Conservation (phyloP, 2,888 invertebrate genomes). For the Watsonalla binaria region DNA sequence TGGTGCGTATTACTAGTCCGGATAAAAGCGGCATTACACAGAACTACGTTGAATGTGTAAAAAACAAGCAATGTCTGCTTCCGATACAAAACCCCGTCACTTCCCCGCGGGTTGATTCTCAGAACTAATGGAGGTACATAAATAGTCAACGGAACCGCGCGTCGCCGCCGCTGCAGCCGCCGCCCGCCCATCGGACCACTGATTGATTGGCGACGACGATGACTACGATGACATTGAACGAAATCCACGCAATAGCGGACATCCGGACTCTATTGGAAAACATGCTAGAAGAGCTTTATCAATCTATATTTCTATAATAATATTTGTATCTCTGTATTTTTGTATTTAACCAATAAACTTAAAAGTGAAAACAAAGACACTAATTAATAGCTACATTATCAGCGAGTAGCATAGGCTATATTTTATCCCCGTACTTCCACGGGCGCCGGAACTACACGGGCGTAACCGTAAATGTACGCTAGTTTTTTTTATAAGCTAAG, state of each 20-base stretch:
- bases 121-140: conserved; percentile 74
- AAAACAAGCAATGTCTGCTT: conserved; percentile 56
- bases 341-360: too few species aligned
- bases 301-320: too few species aligned
- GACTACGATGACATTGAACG: conserved; percentile 47
- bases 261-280: conserved; percentile 15
- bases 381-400: too few species aligned
- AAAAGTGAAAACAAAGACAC: not conserved
- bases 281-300: too few species aligned
- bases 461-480: too few species aligned
- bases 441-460: too few species aligned
- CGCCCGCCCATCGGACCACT: conserved; percentile 45
- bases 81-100: conserved; percentile 69
- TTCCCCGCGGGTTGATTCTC: conserved; percentile 63
- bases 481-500: too few species aligned
- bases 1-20: not conserved
- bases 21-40: conserved; percentile 15
- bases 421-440: too few species aligned
- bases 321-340: too few species aligned
- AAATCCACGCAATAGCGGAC: conserved; percentile 29
- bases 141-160: conserved; percentile 69
- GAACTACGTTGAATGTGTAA: conserved; percentile 36
- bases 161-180: conserved; percentile 55
- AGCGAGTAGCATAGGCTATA: too few species aligned
- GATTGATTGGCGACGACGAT: conserved; percentile 47